Evolutionary conservation across 1,140 invertebrate species (phyloP).

Genomic region (Solenopsis fugax): DNA sequence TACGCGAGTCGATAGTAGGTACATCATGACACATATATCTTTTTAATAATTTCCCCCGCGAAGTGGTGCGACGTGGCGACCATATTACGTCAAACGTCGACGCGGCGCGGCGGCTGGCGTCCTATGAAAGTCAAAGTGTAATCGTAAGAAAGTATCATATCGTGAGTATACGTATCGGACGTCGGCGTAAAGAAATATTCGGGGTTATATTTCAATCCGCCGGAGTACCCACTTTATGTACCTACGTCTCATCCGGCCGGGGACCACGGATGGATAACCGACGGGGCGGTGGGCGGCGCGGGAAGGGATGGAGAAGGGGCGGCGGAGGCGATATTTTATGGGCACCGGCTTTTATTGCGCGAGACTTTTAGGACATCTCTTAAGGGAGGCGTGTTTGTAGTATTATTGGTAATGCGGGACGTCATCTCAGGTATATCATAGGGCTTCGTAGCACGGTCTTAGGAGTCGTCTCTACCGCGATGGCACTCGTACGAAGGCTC

Average conservation of each 20-base stretch:
- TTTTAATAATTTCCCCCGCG: constrained; percentile 64
- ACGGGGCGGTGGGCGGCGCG: constrained; percentile 39
- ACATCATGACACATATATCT: background rate
- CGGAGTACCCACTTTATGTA: constrained; percentile 71
- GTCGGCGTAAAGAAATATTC: constrained; percentile 70
- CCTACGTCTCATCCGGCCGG: constrained; percentile 62
- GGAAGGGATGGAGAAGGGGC: background rate
- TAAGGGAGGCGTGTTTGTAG: constrained; percentile 69
- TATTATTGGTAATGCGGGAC: constrained; percentile 58
- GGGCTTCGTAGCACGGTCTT: constrained; percentile 24
- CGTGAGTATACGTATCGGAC: constrained; percentile 53
- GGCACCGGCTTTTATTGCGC: constrained; percentile 71
- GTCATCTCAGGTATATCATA: constrained; percentile 45
- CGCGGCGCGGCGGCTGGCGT: background rate
- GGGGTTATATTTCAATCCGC: constrained; percentile 76
- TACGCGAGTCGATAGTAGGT: background rate
- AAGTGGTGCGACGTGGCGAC: background rate
- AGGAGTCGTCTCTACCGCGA: background rate
- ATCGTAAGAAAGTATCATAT: constrained; percentile 67
- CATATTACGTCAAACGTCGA: constrained; percentile 55
- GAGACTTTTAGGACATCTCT: constrained; percentile 76
- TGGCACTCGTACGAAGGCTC: background rate
- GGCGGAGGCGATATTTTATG: constrained; percentile 71
- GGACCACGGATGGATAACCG: constrained; percentile 73
- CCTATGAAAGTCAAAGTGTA: constrained; percentile 64